Evolutionary conservation across 2,888 invertebrate genomes (phyloP).

Genomic region (Lasioglossum villosulum): DNA sequence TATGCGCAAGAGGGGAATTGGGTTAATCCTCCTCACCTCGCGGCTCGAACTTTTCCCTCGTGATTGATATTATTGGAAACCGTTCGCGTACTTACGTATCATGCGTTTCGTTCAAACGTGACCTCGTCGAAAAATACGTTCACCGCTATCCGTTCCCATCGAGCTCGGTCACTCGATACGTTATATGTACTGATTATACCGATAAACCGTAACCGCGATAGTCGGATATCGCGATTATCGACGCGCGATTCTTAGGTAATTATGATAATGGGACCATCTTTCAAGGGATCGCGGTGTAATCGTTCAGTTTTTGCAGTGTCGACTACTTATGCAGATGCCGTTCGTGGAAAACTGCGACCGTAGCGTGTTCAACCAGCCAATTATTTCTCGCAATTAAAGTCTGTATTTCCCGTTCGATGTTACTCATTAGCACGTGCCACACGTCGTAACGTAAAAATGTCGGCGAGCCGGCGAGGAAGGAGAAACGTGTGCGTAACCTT

Average conservation of each 20-base stretch:
- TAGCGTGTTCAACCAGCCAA: not conserved
- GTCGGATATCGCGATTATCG: constrained; percentile 30
- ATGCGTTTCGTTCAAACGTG: constrained; percentile 19
- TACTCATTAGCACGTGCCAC: not conserved
- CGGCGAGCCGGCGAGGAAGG: not conserved
- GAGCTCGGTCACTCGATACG: not conserved
- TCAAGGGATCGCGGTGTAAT: not conserved
- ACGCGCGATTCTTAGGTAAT: not conserved
- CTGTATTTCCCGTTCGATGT: not conserved
- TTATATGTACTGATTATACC: not conserved
- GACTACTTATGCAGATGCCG: constrained; percentile 7
- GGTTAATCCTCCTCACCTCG: constrained; percentile 16
- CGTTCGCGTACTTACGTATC: not conserved
- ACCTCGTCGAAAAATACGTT: constrained; percentile 3
- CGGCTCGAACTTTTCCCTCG: not conserved
- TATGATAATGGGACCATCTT: not conserved
- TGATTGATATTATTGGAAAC: constrained; percentile 3
- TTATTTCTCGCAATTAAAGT: not conserved
- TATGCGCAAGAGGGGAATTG: constrained; percentile 20
- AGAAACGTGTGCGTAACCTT: constrained; percentile 32
- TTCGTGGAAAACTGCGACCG: not conserved
- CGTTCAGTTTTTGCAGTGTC: not conserved
- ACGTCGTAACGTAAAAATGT: constrained; percentile 21
- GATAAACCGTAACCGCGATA: constrained; percentile 26
- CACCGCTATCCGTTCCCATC: not conserved